Evolutionary conservation across 2,888 invertebrate genomes (phyloP).

Genomic region (Slavum lentiscoides): DNA sequence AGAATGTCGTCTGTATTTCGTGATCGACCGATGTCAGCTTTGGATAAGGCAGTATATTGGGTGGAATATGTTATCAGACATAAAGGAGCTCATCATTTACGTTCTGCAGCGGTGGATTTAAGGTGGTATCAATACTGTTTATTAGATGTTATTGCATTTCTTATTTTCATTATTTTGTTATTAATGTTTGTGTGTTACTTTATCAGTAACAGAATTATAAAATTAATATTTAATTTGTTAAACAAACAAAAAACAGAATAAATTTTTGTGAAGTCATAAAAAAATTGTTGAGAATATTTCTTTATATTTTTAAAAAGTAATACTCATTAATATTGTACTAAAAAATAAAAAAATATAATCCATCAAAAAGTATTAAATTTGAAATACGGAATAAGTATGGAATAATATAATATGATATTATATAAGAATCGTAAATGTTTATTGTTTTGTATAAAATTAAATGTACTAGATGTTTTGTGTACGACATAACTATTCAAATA

Average conservation of each 20-base stretch:
- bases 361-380: too few species aligned
- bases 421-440: too few species aligned
- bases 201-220: background rate
- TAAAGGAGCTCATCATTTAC: constrained; percentile 28
- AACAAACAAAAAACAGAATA: background rate
- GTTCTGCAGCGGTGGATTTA: constrained; percentile 35
- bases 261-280: background rate
- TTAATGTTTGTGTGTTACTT: background rate
- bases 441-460: too few species aligned
- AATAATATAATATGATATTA: too few species aligned
- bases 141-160: constrained; percentile 41
- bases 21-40: constrained; percentile 31
- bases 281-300: too few species aligned
- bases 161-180: background rate
- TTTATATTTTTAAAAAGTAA: too few species aligned
- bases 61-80: constrained; percentile 38
- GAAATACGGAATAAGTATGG: too few species aligned
- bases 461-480: too few species aligned
- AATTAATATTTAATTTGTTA: background rate
- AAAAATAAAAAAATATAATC: too few species aligned
- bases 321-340: too few species aligned
- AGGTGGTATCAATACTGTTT: constrained; percentile 48
- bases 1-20: constrained; percentile 18
- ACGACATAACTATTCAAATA: too few species aligned
- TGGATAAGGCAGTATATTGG: constrained; percentile 45